Evolutionary conservation across 2,797 vertebrate species (phyloP).

Genomic region (Lithobates sylvaticus): DNA sequence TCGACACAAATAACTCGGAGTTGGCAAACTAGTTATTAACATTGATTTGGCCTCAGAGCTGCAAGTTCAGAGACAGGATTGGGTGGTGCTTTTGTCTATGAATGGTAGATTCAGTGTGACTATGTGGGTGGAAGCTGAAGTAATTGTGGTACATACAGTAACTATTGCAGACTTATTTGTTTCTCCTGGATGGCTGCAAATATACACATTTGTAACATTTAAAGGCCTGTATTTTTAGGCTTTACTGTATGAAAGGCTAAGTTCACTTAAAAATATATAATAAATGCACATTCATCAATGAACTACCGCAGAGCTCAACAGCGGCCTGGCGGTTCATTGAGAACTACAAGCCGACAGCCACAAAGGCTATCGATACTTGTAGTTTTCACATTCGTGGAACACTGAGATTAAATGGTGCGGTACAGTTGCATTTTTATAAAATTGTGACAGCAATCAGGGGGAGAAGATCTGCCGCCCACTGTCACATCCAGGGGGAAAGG

Average conservation of each 20-base stretch:
- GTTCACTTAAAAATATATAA: no score
- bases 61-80: conserved; percentile 5
- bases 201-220: background rate
- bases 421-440: no score
- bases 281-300: no score
- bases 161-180: background rate
- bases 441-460: no score
- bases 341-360: no score
- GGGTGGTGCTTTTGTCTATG: conserved; percentile 52
- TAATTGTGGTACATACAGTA: background rate
- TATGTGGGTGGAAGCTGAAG: conserved; percentile 32
- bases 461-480: no score
- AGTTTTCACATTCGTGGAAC: no score
- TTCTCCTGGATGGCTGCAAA: background rate
- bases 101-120: conserved; percentile 37
- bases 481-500: no score
- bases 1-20: conserved; percentile 68
- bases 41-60: conserved; percentile 45
- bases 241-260: background rate
- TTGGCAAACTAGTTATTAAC: conserved; percentile 63
- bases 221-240: background rate
- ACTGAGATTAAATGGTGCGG: no score
- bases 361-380: no score
- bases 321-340: no score
- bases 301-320: no score